Conservation (phyloP, 2,888 invertebrate species). For the Diplolepis rosae region DNA sequence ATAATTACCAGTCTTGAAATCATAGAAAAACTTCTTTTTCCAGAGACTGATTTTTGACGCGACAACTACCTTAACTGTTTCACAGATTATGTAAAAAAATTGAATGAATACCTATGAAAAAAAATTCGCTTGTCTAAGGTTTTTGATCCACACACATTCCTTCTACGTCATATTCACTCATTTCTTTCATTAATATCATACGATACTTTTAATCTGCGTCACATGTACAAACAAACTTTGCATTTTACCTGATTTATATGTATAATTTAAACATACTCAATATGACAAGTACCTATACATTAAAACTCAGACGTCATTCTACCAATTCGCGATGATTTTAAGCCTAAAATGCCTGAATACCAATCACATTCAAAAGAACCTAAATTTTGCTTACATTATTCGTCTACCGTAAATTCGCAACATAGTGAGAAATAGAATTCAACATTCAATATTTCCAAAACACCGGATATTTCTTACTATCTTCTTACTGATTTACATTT, state of each 20-base stretch:
- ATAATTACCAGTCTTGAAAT: too few species aligned
- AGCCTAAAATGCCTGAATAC: conserved; percentile 20
- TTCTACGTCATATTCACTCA: neutral
- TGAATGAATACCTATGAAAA: neutral
- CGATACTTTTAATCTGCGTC: neutral
- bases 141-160: neutral
- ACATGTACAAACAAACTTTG: conserved; percentile 15
- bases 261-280: conserved; percentile 9
- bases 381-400: conserved; percentile 5
- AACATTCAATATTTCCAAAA: neutral
- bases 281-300: neutral
- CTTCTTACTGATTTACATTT: neutral
- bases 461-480: neutral
- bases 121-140: neutral
- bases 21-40: too few species aligned
- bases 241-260: conserved; percentile 6
- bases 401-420: neutral
- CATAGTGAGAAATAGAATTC: conserved; percentile 12
- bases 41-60: too few species aligned
- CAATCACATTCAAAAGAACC: conserved; percentile 8
- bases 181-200: neutral
- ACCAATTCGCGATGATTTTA: conserved; percentile 11
- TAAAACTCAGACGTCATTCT: conserved; percentile 18
- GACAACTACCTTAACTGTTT: too few species aligned
- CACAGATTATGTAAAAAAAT: too few species aligned